Conservation (phyloP, 2,113 vertebrate species). For the Gulo gulo region DNA sequence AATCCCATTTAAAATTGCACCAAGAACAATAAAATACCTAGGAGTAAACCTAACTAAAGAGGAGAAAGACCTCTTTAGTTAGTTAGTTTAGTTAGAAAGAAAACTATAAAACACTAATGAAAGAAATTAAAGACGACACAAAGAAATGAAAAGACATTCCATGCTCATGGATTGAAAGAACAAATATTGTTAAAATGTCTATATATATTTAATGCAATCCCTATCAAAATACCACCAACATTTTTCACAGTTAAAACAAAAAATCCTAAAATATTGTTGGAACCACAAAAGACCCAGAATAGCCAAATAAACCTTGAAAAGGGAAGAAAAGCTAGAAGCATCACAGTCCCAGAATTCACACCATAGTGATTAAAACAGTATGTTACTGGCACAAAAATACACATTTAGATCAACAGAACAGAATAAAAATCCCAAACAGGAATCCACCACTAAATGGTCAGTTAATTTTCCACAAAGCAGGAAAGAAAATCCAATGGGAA, state of each 20-base stretch:
- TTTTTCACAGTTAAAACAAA: background rate
- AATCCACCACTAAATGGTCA: background rate
- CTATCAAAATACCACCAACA: background rate
- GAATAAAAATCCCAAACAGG: background rate
- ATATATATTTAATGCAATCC: background rate
- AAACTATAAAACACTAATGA: background rate
- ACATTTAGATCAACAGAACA: background rate
- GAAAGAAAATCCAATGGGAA: background rate
- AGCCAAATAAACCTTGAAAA: background rate
- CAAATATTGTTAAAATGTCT: background rate
- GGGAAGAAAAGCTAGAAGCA: background rate
- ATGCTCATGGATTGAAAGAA: background rate
- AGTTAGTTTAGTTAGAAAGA: background rate
- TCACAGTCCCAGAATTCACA: background rate
- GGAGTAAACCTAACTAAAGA: background rate
- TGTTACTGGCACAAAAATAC: background rate
- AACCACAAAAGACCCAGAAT: background rate
- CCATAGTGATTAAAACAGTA: background rate
- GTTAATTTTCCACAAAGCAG: background rate
- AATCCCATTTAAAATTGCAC: background rate
- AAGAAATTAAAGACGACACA: background rate
- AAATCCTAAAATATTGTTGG: background rate
- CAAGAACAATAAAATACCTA: background rate
- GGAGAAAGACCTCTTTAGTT: background rate
- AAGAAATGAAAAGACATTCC: background rate